These are phyloP conservation scores for Acanthopagrus latus DNA, from an alignment of 2,797 vertebrate species.

Conservation along the genomic window DNA sequence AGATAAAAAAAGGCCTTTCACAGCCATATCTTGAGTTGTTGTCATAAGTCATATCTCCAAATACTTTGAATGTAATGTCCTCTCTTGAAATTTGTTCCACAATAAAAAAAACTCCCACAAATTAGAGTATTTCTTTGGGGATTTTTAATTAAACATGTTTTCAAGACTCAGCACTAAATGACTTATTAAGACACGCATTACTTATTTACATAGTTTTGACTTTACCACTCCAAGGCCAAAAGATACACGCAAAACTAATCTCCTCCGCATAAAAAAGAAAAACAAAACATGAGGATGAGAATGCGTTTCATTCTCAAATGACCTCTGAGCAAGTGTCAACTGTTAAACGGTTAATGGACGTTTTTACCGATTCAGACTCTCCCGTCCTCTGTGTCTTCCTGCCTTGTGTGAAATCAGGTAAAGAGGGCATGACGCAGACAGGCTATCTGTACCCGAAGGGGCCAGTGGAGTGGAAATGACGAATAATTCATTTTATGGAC, in stretches of 20 bases:
- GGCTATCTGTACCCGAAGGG: conserved; percentile 44
- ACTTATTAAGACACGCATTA: conserved; percentile 10
- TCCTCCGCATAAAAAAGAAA: neutral
- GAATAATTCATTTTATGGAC: conserved; percentile 76
- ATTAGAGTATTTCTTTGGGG: neutral
- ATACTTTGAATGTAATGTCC: neutral
- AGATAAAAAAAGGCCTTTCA: neutral
- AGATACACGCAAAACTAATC: neutral
- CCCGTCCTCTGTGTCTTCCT: neutral
- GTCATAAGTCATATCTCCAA: neutral
- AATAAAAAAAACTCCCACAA: neutral
- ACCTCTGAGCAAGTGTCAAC: neutral
- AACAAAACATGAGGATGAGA: neutral
- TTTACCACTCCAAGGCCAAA: neutral
- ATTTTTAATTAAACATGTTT: conserved; percentile 13
- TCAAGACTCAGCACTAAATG: neutral
- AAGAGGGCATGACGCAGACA: conserved; percentile 61
- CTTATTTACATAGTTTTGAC: conserved; percentile 16
- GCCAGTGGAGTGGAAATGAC: conserved; percentile 72
- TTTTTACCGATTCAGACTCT: conserved; percentile 32
- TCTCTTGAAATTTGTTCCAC: neutral
- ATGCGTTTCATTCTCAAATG: conserved; percentile 10
- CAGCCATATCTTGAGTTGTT: neutral
- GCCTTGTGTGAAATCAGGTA: conserved; percentile 55
- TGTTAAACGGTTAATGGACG: conserved; percentile 29